Evolutionary conservation across 2,797 vertebrate species (phyloP).

Genomic region (Pteropus rufus): DNA sequence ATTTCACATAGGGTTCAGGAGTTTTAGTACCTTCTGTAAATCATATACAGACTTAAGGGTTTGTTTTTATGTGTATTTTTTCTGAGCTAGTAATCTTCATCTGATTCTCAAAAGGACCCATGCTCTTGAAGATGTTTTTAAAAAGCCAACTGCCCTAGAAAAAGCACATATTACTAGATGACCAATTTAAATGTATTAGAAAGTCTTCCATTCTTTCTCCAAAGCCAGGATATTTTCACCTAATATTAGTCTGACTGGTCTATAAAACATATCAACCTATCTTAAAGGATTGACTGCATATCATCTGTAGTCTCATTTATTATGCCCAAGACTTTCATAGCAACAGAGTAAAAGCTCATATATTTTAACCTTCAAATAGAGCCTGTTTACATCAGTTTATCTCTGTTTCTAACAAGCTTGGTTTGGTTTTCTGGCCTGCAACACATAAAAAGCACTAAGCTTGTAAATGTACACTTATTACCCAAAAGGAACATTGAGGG

Average conservation of each 20-base stretch:
- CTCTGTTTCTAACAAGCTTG: conserved; percentile 21
- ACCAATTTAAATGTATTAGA: conserved; percentile 9
- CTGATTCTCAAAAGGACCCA: not conserved
- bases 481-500: not conserved
- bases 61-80: conserved; percentile 2
- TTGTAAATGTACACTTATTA: conserved; percentile 21
- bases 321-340: not conserved
- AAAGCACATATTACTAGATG: not conserved
- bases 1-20: not conserved
- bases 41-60: conserved; percentile 1
- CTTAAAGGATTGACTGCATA: not conserved
- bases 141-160: not conserved
- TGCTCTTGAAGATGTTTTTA: not conserved
- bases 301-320: conserved; percentile 20
- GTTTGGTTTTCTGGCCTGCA: conserved; percentile 14
- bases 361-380: conserved; percentile 38
- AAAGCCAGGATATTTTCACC: not conserved
- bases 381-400: conserved; percentile 1
- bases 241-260: not conserved
- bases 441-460: not conserved
- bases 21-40: conserved; percentile 14
- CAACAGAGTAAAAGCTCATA: not conserved
- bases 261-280: not conserved
- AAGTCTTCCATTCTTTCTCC: conserved; percentile 33
- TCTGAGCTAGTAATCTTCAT: not conserved